Percentiles rank a stretch among this genome's conserved stretches.
Conservation (phyloP, 2,888 invertebrate genomes). For the Drosophila paranaensis region DNA sequence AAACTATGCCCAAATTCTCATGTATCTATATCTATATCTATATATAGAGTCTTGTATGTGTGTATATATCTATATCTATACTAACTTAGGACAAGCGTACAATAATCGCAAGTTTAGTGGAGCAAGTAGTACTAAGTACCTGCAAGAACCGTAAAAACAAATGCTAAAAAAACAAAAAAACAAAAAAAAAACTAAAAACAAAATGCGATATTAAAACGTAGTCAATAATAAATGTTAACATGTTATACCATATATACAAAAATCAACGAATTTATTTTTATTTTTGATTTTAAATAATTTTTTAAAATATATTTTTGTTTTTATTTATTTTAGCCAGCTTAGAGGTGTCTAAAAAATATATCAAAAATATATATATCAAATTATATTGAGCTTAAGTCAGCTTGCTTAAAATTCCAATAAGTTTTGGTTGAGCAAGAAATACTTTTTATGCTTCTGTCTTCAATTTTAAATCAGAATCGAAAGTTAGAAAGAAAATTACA, state of each 20-base stretch:
- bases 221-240: slow-evolving; percentile 78
- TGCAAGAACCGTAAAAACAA: slow-evolving; percentile 51
- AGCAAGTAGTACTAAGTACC: slow-evolving; percentile 78
- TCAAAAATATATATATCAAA: neutral
- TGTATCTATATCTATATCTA: slow-evolving; percentile 20
- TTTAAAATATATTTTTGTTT: neutral
- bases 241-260: slow-evolving; percentile 61
- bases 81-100: slow-evolving; percentile 71
- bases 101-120: slow-evolving; percentile 74
- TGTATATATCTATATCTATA: slow-evolving; percentile 6
- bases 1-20: slow-evolving; percentile 36
- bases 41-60: slow-evolving; percentile 15
- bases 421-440: no score
- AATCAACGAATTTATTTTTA: slow-evolving; percentile 48
- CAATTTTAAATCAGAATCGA: neutral
- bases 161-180: neutral
- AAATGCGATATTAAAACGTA: slow-evolving; percentile 55
- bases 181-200: neutral
- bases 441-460: neutral
- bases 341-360: neutral
- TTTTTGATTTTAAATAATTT: slow-evolving; percentile 5
- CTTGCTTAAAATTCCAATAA: neutral
- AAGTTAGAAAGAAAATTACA: no score
- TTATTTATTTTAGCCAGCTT: neutral
- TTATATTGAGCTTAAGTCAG: neutral